These are phyloP conservation scores for Sylvilagus bachmani DNA, from an alignment of 2,113 vertebrate genomes.

Conservation along the genomic window DNA sequence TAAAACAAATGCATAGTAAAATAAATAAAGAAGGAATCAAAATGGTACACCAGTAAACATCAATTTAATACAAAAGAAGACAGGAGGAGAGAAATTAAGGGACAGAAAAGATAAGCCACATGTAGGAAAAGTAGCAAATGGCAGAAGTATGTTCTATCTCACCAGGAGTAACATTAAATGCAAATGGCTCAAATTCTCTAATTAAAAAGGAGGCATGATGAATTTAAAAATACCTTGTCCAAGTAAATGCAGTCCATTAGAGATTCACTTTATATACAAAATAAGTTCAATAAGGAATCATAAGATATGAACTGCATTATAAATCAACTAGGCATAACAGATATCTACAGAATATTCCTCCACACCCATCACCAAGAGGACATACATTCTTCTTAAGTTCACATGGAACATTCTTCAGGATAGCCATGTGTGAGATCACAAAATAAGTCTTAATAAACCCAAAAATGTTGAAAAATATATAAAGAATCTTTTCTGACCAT, in stretches of 20 bases:
- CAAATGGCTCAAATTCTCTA: background rate
- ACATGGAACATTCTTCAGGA: background rate
- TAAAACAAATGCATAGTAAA: background rate
- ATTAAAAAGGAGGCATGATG: background rate
- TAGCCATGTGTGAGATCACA: background rate
- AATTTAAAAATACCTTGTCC: background rate
- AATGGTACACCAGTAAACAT: background rate
- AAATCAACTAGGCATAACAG: background rate
- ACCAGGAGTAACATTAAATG: background rate
- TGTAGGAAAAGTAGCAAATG: background rate
- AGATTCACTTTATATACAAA: background rate
- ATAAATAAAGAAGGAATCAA: background rate
- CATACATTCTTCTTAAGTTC: background rate
- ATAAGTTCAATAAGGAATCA: background rate
- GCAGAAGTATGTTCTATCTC: background rate
- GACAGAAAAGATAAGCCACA: background rate
- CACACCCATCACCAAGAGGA: background rate
- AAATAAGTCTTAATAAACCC: background rate
- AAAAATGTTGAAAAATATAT: background rate
- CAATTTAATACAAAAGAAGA: background rate
- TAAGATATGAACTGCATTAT: background rate
- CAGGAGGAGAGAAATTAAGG: background rate
- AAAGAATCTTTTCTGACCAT: background rate
- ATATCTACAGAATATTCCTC: background rate
- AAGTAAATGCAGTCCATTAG: background rate